phyloP scores from a whole-genome alignment of 2,113 vertebrate species.

The Lophius piscatorius region DNA sequence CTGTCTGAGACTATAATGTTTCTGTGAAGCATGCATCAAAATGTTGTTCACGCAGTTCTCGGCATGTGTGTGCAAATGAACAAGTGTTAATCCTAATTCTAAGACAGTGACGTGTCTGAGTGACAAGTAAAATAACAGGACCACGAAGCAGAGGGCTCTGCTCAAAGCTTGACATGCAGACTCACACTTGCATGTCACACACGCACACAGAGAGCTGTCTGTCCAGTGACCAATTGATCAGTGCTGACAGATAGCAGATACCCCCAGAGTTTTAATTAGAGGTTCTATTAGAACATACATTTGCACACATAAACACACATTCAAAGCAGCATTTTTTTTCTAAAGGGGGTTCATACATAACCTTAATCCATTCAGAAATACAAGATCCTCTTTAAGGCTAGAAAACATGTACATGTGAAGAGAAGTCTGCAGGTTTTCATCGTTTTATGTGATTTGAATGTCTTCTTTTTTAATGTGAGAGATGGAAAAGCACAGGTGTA shows the following conservation, averaged over 20 bases:
- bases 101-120: conserved; percentile 24
- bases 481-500: background rate
- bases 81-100: conserved; percentile 12
- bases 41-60: conserved; percentile 1
- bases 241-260: conserved; percentile 76
- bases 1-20: background rate
- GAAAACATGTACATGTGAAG: background rate
- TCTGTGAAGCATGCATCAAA: conserved; percentile 22
- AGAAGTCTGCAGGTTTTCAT: background rate
- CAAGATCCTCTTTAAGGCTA: conserved; percentile 7
- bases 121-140: conserved; percentile 46
- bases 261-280: conserved; percentile 79
- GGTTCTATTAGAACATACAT: conserved; percentile 65
- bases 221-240: conserved; percentile 69
- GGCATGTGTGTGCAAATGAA: conserved; percentile 6
- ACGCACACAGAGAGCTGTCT: conserved; percentile 60
- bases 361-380: conserved; percentile 27
- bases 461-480: background rate
- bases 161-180: conserved; percentile 2
- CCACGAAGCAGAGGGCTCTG: conserved; percentile 22
- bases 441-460: too few species aligned
- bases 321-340: conserved; percentile 30
- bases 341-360: conserved; percentile 16
- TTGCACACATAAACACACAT: conserved; percentile 26
- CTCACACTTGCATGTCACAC: conserved; percentile 2